Conservation (phyloP, 2,113 vertebrate genomes). For the Cheirogaleus medius region DNA sequence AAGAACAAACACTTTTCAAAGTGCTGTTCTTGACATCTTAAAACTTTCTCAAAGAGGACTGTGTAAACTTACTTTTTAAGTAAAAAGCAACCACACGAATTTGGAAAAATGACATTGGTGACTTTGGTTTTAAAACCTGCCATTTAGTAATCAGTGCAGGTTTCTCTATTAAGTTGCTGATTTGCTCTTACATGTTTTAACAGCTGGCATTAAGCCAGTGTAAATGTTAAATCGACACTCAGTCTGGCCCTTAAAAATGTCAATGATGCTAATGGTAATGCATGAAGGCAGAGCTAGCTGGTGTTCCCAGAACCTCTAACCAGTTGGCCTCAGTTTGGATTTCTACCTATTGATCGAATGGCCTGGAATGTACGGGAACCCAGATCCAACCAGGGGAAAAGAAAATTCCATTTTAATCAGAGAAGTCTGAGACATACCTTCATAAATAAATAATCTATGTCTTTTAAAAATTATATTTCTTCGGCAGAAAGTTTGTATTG, state of each 20-base stretch:
- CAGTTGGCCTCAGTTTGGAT: background rate
- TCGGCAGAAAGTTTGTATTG: background rate
- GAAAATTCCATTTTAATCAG: background rate
- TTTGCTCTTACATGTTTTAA: background rate
- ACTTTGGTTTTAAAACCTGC: conserved; percentile 26
- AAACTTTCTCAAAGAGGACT: background rate
- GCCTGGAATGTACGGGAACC: background rate
- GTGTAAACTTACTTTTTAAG: background rate
- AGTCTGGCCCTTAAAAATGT: conserved; percentile 28
- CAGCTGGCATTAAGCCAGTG: background rate
- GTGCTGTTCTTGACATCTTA: background rate
- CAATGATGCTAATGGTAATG: background rate
- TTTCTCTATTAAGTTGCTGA: background rate
- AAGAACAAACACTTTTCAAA: background rate
- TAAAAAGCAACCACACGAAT: background rate
- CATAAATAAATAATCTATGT: conserved; percentile 17
- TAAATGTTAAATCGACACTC: conserved; percentile 47
- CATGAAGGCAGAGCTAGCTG: background rate
- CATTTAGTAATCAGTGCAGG: background rate
- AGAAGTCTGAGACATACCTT: background rate
- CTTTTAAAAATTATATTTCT: conserved; percentile 17
- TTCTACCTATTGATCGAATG: background rate
- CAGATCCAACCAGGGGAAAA: background rate
- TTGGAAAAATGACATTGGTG: background rate
- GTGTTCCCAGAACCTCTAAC: background rate